Base-by-base conservation (phyloP, 2,113 vertebrate species). In the Speoplatyrhinus poulsoni region DNA sequence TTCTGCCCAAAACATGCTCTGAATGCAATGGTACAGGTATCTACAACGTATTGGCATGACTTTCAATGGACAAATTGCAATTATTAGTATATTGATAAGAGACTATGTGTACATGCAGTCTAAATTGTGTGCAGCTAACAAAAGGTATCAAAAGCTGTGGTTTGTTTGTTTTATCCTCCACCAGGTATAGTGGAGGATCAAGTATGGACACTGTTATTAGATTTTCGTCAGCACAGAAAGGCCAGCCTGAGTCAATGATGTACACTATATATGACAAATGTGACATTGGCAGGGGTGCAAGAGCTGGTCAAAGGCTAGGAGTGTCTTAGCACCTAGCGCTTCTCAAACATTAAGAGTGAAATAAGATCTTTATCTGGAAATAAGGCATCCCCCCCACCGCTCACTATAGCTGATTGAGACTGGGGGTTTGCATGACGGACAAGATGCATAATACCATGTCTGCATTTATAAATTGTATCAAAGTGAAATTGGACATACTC, bases 261-360 rank as follows among this genome's bases (percentile, higher is more conserved):
- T 46, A 70, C 12, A 64, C 41, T 17, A 33, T 67, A 8, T 41
- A 8, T 41, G 72, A 68, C 70, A 19, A 47, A 19, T 62, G 10
- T 62, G 61, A 49, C 61, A 62, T 46, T 26, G 26, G 17, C 16
- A 49, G 6, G 17, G 12, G 17, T 62, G 47, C 17, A 62, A 52
- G 9, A 55, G 66, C 7, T 33, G 54, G 61, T 46, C 66, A 81
- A 84, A 85, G 83, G 79, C 83, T 76, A 79, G 46, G 32, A 16
- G 66, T 60, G 1, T 17, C 12, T 26, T 26, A 26, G 58, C 56
- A 3, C 19, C 26, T 65, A 17, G 46, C 36, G 9, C 0, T 48
- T 64, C 56, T 61, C 33, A 60, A 64, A 64, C 5, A 67, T 62
- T 11, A 48, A 8, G 13, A 46, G 46, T n/a, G 47, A 61, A 71